Evolutionary conservation across 2,797 vertebrate genomes (phyloP).

Genomic region (Vespertilio murinus): DNA sequence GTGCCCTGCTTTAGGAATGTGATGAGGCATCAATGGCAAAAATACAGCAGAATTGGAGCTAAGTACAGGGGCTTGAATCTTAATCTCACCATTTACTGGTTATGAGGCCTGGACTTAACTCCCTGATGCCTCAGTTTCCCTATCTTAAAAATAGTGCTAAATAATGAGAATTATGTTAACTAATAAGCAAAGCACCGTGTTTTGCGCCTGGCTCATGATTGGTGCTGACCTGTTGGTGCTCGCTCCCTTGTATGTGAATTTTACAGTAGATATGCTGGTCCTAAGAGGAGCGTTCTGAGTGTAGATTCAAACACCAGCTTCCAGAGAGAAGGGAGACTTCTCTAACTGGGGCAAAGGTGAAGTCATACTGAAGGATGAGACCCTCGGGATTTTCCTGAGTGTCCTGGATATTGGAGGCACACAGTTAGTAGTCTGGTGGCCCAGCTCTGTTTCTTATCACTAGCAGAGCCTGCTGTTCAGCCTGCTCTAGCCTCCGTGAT

Average conservation of each 20-base stretch:
- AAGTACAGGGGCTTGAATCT: neutral
- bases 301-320: neutral
- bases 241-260: neutral
- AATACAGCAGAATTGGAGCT: neutral
- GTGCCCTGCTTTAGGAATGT: neutral
- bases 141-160: neutral
- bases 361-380: neutral
- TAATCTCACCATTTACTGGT: neutral
- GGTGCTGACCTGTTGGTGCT: neutral
- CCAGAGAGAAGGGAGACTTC: neutral
- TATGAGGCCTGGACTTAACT: neutral
- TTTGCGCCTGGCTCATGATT: neutral
- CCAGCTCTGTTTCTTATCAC: neutral
- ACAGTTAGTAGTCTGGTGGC: neutral
- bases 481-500: neutral
- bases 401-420: neutral
- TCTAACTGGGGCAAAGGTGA: neutral
- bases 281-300: neutral
- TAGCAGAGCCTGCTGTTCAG: neutral
- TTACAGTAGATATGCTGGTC: neutral
- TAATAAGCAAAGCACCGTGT: neutral
- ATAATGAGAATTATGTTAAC: neutral
- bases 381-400: neutral
- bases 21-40: neutral
- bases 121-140: neutral